Percentiles rank a stretch among this genome's conserved stretches.
phyloP scores from a whole-genome alignment of 2,113 vertebrate genomes.

The Amphiprion ocellaris region DNA sequence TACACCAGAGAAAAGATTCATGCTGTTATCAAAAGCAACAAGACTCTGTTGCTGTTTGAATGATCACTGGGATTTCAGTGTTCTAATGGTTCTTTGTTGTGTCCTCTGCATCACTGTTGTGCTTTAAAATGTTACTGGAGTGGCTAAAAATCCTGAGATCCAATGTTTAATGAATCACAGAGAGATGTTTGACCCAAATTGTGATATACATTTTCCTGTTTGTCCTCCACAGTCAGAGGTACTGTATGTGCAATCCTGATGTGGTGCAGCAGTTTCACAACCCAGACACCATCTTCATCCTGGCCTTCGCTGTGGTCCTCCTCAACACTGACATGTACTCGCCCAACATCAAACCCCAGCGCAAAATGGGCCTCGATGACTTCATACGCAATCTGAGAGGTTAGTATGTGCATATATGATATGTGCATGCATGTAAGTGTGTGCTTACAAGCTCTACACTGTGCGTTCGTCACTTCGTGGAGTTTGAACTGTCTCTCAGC shows the following conservation, averaged over 20 bases:
- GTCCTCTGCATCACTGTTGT: no score
- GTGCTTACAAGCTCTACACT: background rate
- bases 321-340: conserved; percentile 99
- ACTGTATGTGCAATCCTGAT: conserved; percentile 99
- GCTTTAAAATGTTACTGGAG: no score
- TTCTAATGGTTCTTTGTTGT: background rate
- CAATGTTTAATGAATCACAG: background rate
- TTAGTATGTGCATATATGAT: conserved; percentile 69
- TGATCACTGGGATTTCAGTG: background rate
- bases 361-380: conserved; percentile 99
- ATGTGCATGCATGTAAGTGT: background rate
- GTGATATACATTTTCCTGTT: conserved; percentile 11
- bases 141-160: background rate
- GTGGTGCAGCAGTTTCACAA: conserved; percentile 99
- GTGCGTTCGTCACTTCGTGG: background rate
- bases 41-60: no score
- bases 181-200: background rate
- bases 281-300: conserved; percentile 99
- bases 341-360: conserved; percentile 98
- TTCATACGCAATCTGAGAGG: conserved; percentile 98
- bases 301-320: conserved; percentile 98
- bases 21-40: background rate
- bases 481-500: background rate
- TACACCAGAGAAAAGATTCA: background rate
- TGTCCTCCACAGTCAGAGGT: conserved; percentile 91